Evolutionary conservation across 2,797 vertebrate genomes (phyloP).

Genomic region (Anguilla megastoma): DNA sequence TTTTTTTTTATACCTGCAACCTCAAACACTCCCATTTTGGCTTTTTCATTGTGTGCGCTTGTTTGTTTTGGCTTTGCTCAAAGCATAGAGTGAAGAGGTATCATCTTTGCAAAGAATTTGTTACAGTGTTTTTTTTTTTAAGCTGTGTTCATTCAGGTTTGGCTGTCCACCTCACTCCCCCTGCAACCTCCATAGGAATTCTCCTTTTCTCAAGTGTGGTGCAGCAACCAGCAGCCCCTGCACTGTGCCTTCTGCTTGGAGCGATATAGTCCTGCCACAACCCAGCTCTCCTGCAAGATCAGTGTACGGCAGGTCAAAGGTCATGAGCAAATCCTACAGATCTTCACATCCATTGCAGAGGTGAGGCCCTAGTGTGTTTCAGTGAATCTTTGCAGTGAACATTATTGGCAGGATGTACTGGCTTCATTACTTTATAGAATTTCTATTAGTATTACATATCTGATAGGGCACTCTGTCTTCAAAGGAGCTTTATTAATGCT

Average conservation of each 20-base stretch:
- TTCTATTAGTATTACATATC: not conserved
- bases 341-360: constrained; percentile 77
- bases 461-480: not conserved
- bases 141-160: not conserved
- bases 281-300: constrained; percentile 89
- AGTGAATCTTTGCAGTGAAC: not conserved
- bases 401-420: not conserved
- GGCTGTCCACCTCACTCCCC: not conserved
- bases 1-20: not conserved
- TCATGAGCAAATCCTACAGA: constrained; percentile 87
- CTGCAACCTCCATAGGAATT: constrained; percentile 76
- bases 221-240: constrained; percentile 82
- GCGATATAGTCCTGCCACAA: constrained; percentile 83
- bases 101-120: not conserved
- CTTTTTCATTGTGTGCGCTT: not conserved
- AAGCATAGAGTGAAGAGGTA: not conserved
- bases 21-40: not conserved
- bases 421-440: not conserved
- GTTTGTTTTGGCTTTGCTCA: not conserved
- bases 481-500: not conserved
- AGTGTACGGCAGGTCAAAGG: constrained; percentile 88
- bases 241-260: constrained; percentile 92
- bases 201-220: constrained; percentile 90
- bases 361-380: constrained; percentile 57
- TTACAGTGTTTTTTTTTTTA: not conserved